Conservation (phyloP, 2,113 vertebrate genomes). For the Climacteris rufus region DNA sequence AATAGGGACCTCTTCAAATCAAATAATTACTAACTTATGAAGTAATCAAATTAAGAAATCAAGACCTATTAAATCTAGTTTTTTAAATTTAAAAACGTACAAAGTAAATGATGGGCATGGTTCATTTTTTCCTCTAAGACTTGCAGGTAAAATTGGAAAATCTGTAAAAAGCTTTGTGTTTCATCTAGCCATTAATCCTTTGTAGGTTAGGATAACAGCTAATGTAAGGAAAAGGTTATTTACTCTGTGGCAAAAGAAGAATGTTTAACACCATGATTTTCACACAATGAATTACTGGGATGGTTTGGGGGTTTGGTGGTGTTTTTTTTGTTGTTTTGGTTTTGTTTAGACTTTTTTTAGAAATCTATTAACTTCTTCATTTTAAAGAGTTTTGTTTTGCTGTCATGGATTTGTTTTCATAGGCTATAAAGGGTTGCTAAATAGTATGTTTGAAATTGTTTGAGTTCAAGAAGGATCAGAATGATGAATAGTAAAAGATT, state of each 20-base stretch:
- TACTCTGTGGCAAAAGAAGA: neutral
- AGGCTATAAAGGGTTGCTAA: neutral
- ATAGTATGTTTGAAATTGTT: neutral
- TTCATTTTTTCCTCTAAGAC: neutral
- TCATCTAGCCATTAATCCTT: neutral
- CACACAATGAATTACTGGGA: neutral
- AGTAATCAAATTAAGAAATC: neutral
- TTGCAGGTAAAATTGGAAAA: neutral
- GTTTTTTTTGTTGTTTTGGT: neutral
- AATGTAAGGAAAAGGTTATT: neutral
- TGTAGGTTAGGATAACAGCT: neutral
- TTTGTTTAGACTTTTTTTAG: neutral
- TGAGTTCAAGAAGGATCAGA: neutral
- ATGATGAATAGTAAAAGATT: neutral
- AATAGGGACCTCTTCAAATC: neutral
- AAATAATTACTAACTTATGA: neutral
- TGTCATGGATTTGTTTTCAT: neutral
- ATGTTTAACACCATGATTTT: neutral
- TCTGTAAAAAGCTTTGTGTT: slow-evolving; percentile 6
- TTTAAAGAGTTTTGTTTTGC: neutral
- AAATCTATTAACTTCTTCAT: neutral
- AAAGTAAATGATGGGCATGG: neutral
- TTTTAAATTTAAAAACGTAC: neutral
- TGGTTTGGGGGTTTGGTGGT: neutral
- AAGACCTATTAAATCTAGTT: neutral